Percentiles rank a stretch among this genome's conserved stretches.
phyloP scores from a whole-genome alignment of 2,113 vertebrate genomes.

The Symphodus melops region DNA sequence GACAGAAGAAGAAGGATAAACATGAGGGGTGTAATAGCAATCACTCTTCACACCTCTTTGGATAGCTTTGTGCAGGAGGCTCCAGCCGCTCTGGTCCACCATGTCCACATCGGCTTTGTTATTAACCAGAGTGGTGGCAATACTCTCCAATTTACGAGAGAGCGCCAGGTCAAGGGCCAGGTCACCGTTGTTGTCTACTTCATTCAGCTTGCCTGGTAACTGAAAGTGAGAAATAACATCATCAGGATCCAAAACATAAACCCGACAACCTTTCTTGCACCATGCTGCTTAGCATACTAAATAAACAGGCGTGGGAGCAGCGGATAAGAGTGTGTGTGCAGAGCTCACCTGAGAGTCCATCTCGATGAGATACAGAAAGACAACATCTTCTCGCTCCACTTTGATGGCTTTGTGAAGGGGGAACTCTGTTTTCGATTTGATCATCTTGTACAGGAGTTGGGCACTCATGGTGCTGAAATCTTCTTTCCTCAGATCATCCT shows the following conservation, averaged over 20 bases:
- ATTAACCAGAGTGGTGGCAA: constrained; percentile 94
- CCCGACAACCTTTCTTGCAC: not conserved
- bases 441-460: constrained; percentile 97
- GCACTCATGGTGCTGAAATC: constrained; percentile 99
- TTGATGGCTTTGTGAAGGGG: constrained; percentile 98
- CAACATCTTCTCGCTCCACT: constrained; percentile 96
- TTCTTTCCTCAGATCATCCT: constrained; percentile 97
- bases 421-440: constrained; percentile 97
- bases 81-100: constrained; percentile 95
- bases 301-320: not conserved
- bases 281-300: not conserved
- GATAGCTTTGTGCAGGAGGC: constrained; percentile 96
- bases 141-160: constrained; percentile 91
- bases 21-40: not conserved
- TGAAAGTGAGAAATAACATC: constrained; percentile 37
- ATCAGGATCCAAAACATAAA: constrained; percentile 2
- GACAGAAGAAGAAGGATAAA: not conserved
- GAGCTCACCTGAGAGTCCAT: constrained; percentile 94
- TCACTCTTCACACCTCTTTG: constrained; percentile 88
- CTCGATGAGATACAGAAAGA: constrained; percentile 97
- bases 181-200: constrained; percentile 94
- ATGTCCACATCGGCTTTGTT: constrained; percentile 95
- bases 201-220: constrained; percentile 95
- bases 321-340: too few species aligned
- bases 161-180: constrained; percentile 95